Base-by-base conservation (phyloP, 35 echinoderm and acorn worm genomes). In the Lytechinus variegatus region DNA sequence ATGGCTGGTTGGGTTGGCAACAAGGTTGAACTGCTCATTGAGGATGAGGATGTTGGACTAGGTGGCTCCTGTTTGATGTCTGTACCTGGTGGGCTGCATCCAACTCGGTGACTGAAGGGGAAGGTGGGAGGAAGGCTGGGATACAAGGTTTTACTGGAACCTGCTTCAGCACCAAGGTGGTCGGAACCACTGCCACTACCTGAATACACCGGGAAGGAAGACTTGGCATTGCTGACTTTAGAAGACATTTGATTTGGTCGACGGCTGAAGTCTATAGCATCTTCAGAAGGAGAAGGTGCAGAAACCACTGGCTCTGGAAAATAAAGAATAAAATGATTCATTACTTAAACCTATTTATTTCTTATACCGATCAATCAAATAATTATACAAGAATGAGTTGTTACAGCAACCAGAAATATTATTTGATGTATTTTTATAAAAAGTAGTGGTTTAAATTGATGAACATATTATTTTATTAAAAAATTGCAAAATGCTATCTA, bases 41-140 rank as follows among this genome's bases (percentile, higher is more conserved):
- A 9, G 14, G 92, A 55, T 27, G 92, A 56, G 27, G 92, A 93
- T 9, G 92, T 54, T 53, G 92, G 92, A 93, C 92, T 93, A 27
- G 92, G 92, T 93, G 92, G 92, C 55, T 93, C 92, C 27, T 93
- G 92, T 57, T 93, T 93, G 92, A 93, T 93, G 11, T 93, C 92
- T 16, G 92, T 55, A 55, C 92, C 92, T 14, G 92, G 92, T 21
- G 92, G 92, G 53, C 92, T 93, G 92, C 92, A 53, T 28, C 92
- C 92, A 57, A 93, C 92, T n/a, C 92, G 52, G 10, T 93, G 92
- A 24, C 52, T 28, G 92, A 53, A 93, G 5, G 92, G 54, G 92
- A 93, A 54, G 92, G 53, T 54, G 9, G 92, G n/a, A 3, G 92
- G 92, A 54, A 93, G 92, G 27, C 92, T 93, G 11, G n/a, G 28